Evolutionary conservation across 2,113 vertebrate species (phyloP), one percentile per base, ranked within the genome.

Genomic region (Scalopus aquaticus): DNA sequence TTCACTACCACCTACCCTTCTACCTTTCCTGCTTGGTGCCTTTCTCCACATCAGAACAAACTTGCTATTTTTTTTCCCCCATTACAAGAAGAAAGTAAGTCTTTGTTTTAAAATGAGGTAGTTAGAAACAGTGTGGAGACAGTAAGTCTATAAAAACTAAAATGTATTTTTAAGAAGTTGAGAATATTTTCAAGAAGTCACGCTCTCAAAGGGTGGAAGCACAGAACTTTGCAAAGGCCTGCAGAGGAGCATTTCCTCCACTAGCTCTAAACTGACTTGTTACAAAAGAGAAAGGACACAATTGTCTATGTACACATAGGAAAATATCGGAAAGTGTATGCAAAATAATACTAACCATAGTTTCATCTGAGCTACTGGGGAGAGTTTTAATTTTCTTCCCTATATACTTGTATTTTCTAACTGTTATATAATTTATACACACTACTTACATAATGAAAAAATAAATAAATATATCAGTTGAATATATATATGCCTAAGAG

Each of bases 261-360:
- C 37, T 32, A 26, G 30, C 35, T 60, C 51, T 70, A 77, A 81
- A 28, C 5, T 1, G 9, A 92, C 39, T 46, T 90, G 54, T 60
- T 72, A 58, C 70, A 74, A 79, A 49, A 90, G 37, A 35, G 28
- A 79, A 79, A 72, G 6, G 9, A 35, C 26, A 74, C 35, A 60
- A 51, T 87, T 16, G 16, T 67, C 4, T 37, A 16, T 79, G 20
- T 0, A 2, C 26, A 28, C 30, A 26, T 0, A 56, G 51, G 2
- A 49, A 58, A 17, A 67, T 62, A 64, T 73, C 93, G 94, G 39
- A 92, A 85, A 77, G 85, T 77, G 3, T 60, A 67, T 82, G 64
- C 30, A 1, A 51, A 13, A 65, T 67, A 72, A 54, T n/a, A 49
- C 0, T 42, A 62, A 70, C 35, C 85, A 60, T 44, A 58, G 26